These are phyloP conservation scores for Pycnonotus jocosus DNA, from an alignment of 2,113 vertebrate genomes.

Conservation along the genomic window DNA sequence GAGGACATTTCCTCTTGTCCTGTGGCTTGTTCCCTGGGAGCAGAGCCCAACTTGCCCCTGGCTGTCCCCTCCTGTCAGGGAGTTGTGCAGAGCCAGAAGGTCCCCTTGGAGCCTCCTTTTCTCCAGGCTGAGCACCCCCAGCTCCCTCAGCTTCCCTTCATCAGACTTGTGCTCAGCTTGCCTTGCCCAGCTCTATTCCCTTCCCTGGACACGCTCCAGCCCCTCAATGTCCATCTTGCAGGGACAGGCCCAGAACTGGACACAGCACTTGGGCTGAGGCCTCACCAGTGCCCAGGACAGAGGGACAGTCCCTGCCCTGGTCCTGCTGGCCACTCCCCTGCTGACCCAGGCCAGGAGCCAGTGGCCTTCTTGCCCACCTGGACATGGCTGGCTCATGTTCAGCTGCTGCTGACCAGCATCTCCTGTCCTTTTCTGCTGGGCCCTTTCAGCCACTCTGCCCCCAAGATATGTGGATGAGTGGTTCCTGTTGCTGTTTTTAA, in stretches of 20 bases:
- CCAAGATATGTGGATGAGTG: neutral
- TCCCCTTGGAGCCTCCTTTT: neutral
- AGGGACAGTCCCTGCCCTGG: neutral
- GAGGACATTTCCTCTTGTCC: too few relatives aligned
- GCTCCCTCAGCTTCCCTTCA: neutral
- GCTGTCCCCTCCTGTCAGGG: neutral
- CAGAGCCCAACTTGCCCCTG: neutral
- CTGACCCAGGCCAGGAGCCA: neutral
- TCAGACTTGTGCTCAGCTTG: neutral
- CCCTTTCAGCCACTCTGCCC: neutral
- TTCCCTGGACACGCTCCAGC: neutral
- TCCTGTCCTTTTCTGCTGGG: neutral
- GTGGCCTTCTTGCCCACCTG: neutral
- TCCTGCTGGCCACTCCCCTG: neutral
- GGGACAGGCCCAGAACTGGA: neutral
- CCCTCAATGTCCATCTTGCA: neutral
- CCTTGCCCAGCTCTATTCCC: neutral
- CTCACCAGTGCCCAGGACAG: accelerated
- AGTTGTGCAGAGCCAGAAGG: neutral
- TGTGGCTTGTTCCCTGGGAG: neutral
- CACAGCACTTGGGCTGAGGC: neutral
- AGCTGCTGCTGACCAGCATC: neutral
- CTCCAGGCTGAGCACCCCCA: neutral
- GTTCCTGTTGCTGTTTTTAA: neutral
- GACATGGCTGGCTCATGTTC: neutral